Evolutionary conservation across 2,113 vertebrate species (phyloP), one percentile per base, ranked within the genome.

Genomic region (Pyxicephalus adspersus): DNA sequence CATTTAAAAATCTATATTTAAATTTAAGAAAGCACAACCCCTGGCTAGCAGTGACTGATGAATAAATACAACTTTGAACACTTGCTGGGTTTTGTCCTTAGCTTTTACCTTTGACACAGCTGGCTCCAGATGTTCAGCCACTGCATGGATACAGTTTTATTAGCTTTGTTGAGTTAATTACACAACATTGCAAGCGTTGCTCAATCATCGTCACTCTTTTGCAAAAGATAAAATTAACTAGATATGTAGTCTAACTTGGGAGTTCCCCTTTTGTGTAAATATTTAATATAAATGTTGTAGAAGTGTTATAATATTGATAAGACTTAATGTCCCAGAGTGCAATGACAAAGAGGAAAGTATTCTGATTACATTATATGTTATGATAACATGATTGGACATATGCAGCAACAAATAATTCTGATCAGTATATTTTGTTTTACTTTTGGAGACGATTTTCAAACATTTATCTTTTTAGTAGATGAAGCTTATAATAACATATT

Each of bases 1-100:
- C 25, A 77, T 77, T 77, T 66, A 77, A 65, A 51, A 77, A 64
- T 77, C 76, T 77, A 77, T 77, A 65, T 77, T 64, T 77, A 77
- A 66, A 64, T 65, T 28, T 55, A 72, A 55, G 60, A 34, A 54
- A 54, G 75, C 34, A 76, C 31, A 77, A 66, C 76, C 31, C 25
- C 76, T 77, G 61, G 50, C 76, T 77, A 77, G 45, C 70, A 73
- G 26, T 66, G 76, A 66, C 76, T 77, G 63, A 66, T 65, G 76
- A 66, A 65, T 77, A 50, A 77, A 66, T 65, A 66, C 25, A 77
- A 61, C 63, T 65, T 66, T 23, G 25, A 54, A 16, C 76, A 23
- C 76, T n/a, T 77, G 76, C 76, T 77, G 76, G 63, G 76, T 64
- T 77, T 77, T 77, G 76, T 64, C 50, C 63, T 77, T 66, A 66